phyloP scores from a whole-genome alignment of 1,140 invertebrate genomes.

The Papilio polyxenes region DNA sequence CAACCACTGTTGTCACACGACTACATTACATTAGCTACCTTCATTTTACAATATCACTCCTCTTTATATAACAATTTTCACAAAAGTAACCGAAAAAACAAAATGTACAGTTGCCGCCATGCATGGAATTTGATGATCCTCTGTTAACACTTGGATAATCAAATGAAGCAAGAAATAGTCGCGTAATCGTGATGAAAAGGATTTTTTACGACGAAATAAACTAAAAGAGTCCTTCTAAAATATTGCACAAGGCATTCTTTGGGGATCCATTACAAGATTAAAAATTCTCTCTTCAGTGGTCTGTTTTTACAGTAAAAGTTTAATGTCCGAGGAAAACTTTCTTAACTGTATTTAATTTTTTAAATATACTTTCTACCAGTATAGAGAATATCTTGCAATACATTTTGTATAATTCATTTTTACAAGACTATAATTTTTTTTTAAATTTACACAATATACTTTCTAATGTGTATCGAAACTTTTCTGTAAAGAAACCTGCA shows the following conservation, averaged over 20 bases:
- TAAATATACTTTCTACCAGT: neutral
- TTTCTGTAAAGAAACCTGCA: neutral
- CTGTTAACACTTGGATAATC: too few relatives aligned
- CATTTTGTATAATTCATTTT: neutral
- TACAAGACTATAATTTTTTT: neutral
- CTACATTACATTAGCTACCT: too few relatives aligned
- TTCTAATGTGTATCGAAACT: neutral
- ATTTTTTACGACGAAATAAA: neutral
- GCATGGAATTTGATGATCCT: too few relatives aligned
- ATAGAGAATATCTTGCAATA: neutral
- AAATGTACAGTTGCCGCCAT: too few relatives aligned
- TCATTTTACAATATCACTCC: too few relatives aligned
- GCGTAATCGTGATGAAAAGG: neutral
- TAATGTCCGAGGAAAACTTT: neutral
- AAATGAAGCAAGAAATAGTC: too few relatives aligned
- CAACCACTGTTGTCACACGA: too few relatives aligned
- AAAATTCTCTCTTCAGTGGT: conserved; percentile 21
- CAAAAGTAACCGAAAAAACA: too few relatives aligned
- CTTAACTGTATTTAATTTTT: neutral
- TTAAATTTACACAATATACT: neutral
- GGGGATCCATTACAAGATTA: conserved; percentile 8
- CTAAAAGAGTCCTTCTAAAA: neutral
- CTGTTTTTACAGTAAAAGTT: neutral
- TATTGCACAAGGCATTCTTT: neutral
- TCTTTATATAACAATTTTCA: too few relatives aligned